Percentiles rank a stretch among this genome's conserved stretches.
Conservation (phyloP, 1,140 invertebrate genomes). For the Macrocentrus cingulum region DNA sequence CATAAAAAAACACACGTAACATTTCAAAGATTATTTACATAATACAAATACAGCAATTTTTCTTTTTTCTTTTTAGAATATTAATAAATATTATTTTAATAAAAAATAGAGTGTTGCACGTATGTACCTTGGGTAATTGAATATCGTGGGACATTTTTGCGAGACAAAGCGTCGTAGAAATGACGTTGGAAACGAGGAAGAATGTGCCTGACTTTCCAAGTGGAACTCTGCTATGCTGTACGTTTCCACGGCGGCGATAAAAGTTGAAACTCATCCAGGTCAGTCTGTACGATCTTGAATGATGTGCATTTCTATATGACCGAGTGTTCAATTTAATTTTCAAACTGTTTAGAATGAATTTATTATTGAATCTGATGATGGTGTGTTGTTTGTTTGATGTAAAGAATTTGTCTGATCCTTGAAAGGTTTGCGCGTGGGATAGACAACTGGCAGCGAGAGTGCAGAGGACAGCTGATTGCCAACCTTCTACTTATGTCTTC, state of each 20-base stretch:
- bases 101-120: too few species aligned
- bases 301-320: neutral
- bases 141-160: neutral
- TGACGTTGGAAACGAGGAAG: neutral
- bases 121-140: neutral
- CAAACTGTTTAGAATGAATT: neutral
- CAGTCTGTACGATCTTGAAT: neutral
- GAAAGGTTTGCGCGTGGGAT: slow-evolving; percentile 15
- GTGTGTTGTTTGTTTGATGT: neutral
- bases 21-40: too few species aligned
- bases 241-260: slow-evolving; percentile 5
- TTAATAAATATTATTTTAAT: too few species aligned
- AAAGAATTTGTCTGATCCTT: neutral
- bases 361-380: neutral
- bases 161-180: neutral
- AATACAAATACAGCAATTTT: too few species aligned
- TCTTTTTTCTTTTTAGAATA: too few species aligned
- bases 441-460: slow-evolving; percentile 7
- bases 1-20: neutral
- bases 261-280: slow-evolving; percentile 17
- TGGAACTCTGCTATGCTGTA: neutral
- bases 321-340: slow-evolving; percentile 4
- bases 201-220: slow-evolving; percentile 9
- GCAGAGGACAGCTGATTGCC: slow-evolving; percentile 5
- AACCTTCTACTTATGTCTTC: neutral